These are phyloP conservation scores for Corvus cornix DNA, from an alignment of 2,113 vertebrate species.

Conservation along the genomic window DNA sequence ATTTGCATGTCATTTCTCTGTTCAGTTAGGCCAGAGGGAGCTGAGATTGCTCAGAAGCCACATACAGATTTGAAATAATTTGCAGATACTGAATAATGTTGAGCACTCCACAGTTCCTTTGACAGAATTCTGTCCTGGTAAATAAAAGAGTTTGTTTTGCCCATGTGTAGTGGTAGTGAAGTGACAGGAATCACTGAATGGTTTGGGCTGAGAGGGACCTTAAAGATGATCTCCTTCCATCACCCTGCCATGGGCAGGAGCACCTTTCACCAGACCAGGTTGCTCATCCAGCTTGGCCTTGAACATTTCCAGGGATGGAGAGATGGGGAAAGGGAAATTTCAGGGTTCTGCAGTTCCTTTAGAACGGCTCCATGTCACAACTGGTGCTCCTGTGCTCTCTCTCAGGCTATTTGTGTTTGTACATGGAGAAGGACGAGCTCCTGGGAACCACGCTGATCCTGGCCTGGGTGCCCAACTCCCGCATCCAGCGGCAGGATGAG, in stretches of 20 bases:
- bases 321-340: neutral
- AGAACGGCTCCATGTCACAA: fast-evolving
- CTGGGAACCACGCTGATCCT: slow-evolving; percentile 91
- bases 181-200: fast-evolving
- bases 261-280: neutral
- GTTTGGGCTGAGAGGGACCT: neutral
- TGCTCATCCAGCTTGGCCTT: neutral
- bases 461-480: slow-evolving; percentile 95
- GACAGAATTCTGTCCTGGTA: neutral
- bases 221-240: too few species aligned
- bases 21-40: neutral
- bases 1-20: neutral
- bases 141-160: neutral
- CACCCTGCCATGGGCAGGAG: neutral
- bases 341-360: fast-evolving
- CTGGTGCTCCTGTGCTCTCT: neutral
- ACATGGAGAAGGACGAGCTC: slow-evolving; percentile 94
- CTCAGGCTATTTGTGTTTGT: slow-evolving; percentile 92
- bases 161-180: neutral
- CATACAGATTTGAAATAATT: neutral
- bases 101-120: neutral
- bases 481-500: slow-evolving; percentile 95
- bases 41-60: neutral
- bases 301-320: neutral
- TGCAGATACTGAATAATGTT: neutral